A percentile compares a stretch with the other conserved stretches of the same genome.
Conservation (phyloP, 2,888 invertebrate species). For the Phyto melanocephala region DNA sequence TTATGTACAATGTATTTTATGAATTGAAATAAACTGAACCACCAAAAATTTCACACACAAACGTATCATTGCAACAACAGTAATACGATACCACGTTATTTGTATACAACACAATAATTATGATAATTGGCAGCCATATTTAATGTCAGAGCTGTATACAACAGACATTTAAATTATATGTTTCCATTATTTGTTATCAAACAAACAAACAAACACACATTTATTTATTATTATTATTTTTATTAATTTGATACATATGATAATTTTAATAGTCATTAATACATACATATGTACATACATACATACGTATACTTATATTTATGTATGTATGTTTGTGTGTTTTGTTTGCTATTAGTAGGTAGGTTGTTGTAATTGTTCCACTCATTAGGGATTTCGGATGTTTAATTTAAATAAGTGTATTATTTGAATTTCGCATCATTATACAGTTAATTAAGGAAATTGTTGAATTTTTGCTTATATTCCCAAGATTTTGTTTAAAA, state of each 20-base stretch:
- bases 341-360: too few relatives aligned
- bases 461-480: too few relatives aligned
- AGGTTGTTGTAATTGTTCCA: neutral
- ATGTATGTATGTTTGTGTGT: too few relatives aligned
- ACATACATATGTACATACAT: too few relatives aligned
- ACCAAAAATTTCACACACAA: neutral
- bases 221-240: constrained; percentile 12
- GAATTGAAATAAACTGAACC: constrained; percentile 9
- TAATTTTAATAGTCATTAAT: neutral
- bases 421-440: neutral
- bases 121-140: constrained; percentile 55
- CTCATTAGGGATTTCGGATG: neutral
- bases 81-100: neutral
- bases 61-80: neutral
- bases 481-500: too few relatives aligned
- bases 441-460: neutral
- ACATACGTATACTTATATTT: too few relatives aligned
- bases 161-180: constrained; percentile 38
- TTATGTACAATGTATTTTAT: neutral
- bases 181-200: constrained; percentile 11
- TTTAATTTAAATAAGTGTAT: constrained; percentile 3
- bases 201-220: neutral
- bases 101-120: constrained; percentile 28
- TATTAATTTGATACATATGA: constrained; percentile 32
- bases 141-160: constrained; percentile 38